A percentile compares a stretch with the other conserved stretches of the same genome.
Evolutionary conservation across 2,797 vertebrate genomes (phyloP).

Genomic region (Mionectes olivaceus): DNA sequence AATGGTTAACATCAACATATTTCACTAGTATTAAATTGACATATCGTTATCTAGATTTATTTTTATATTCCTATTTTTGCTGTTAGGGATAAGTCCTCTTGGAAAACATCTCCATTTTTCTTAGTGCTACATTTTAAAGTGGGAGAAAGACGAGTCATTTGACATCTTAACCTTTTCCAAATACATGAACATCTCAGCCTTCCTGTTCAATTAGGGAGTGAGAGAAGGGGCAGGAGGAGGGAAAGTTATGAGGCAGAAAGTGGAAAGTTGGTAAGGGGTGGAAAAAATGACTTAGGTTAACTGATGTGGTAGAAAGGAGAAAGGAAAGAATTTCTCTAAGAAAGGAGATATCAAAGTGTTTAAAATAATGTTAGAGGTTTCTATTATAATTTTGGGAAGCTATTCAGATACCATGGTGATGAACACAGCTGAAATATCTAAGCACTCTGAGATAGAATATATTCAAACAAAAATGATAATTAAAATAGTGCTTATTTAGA

Average conservation of each 20-base stretch:
- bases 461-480: constrained; percentile 67
- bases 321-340: background rate
- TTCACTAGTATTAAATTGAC: background rate
- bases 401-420: constrained; percentile 29
- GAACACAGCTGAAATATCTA: constrained; percentile 29
- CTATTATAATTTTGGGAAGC: constrained; percentile 2
- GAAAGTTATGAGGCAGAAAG: constrained; percentile 20
- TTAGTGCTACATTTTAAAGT: background rate
- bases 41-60: constrained; percentile 4
- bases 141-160: constrained; percentile 30
- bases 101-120: background rate
- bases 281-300: constrained; percentile 14
- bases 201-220: background rate
- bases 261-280: background rate
- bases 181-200: constrained; percentile 1
- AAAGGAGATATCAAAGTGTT: background rate
- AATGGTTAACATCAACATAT: background rate
- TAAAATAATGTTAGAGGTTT: background rate
- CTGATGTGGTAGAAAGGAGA: background rate
- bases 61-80: background rate
- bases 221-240: background rate
- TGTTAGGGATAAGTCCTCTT: background rate
- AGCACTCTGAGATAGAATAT: constrained; percentile 37
- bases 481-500: constrained; percentile 71
- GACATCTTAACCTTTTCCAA: constrained; percentile 45